These are phyloP conservation scores for Cydia fagiglandana DNA, from an alignment of 1,140 invertebrate genomes.

Conservation along the genomic window DNA sequence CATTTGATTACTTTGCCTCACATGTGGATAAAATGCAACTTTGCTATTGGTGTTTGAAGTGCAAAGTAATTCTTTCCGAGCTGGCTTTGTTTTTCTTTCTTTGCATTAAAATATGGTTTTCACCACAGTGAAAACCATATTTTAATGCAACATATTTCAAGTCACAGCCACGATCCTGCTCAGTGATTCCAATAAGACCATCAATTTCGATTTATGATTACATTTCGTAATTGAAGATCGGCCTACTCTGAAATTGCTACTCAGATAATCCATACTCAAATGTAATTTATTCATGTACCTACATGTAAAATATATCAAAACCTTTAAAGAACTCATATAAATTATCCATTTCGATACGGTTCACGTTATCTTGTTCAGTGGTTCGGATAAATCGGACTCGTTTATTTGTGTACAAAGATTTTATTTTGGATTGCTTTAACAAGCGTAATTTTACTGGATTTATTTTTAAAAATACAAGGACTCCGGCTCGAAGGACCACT, in stretches of 20 bases:
- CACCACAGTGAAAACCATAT: too few species aligned
- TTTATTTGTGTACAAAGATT: background rate
- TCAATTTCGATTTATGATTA: constrained; percentile 12
- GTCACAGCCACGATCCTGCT: background rate
- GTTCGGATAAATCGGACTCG: background rate
- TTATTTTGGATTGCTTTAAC: background rate
- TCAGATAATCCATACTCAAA: constrained; percentile 18
- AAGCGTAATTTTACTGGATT: background rate
- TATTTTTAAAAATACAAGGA: too few species aligned
- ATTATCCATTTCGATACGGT: constrained; percentile 25
- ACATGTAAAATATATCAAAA: constrained; percentile 3
- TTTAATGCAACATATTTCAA: background rate
- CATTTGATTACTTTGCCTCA: too few species aligned
- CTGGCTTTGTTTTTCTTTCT: too few species aligned
- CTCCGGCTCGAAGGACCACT: too few species aligned
- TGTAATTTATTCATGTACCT: constrained; percentile 12
- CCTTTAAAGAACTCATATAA: constrained; percentile 3
- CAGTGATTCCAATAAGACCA: background rate
- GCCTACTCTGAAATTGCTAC: constrained; percentile 18
- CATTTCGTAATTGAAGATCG: constrained; percentile 27
- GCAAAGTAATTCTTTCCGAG: too few species aligned
- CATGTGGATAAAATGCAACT: too few species aligned
- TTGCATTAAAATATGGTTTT: too few species aligned
- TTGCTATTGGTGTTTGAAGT: too few species aligned
- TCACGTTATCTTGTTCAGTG: constrained; percentile 6